phyloP scores from a whole-genome alignment of 2,113 vertebrate genomes.

The Zeus faber region DNA sequence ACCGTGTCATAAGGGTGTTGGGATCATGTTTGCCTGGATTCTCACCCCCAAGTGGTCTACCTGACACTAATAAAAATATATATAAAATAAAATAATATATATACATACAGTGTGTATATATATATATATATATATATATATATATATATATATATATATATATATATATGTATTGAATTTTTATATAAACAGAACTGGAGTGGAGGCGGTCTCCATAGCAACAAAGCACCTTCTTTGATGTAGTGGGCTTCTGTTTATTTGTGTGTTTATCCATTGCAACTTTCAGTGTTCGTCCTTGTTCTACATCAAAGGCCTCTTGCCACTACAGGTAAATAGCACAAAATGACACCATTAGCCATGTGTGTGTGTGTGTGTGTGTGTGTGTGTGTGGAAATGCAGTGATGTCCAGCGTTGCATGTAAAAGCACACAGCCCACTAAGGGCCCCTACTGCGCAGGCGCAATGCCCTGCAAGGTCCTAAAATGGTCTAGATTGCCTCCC shows the following conservation, averaged over 20 bases:
- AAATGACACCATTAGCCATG: constrained; percentile 40
- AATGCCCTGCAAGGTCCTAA: not conserved
- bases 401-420: not conserved
- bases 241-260: constrained; percentile 18
- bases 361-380: constrained; percentile 4
- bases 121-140: no score
- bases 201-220: constrained; percentile 19
- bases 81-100: no score
- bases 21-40: no score
- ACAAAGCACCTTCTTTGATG: constrained; percentile 42
- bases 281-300: constrained; percentile 16
- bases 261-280: constrained; percentile 9
- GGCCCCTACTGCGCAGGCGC: not conserved
- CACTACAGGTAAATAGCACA: constrained; percentile 26
- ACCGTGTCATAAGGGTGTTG: no score
- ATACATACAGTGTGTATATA: no score
- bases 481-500: not conserved
- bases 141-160: no score
- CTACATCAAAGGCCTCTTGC: constrained; percentile 46
- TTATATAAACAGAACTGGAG: not conserved
- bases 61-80: no score
- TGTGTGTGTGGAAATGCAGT: not conserved
- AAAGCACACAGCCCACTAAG: not conserved
- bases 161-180: no score
- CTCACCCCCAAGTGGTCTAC: no score